A percentile compares a stretch with the other conserved stretches of the same genome.
These are phyloP conservation scores for Pelusios castaneus DNA, from an alignment of 2,113 vertebrate genomes.

Conservation along the genomic window DNA sequence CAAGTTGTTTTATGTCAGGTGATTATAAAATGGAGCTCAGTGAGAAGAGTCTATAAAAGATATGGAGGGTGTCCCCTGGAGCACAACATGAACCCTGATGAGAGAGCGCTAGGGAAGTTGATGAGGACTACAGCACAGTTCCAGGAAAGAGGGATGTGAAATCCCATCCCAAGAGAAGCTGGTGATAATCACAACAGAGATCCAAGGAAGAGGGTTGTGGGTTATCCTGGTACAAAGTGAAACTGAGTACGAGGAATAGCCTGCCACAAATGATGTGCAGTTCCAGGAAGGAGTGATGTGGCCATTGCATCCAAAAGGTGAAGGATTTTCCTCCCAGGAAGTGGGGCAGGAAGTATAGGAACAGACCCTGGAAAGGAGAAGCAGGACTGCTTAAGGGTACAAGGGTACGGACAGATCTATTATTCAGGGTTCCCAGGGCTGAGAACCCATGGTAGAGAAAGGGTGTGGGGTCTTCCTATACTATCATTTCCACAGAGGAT, in stretches of 20 bases:
- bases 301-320: background rate
- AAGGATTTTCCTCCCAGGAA: background rate
- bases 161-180: background rate
- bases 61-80: background rate
- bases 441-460: accelerated
- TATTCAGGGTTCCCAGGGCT: background rate
- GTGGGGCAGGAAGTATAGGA: background rate
- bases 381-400: background rate
- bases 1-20: background rate
- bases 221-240: background rate
- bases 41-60: background rate
- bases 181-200: background rate
- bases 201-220: background rate
- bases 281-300: background rate
- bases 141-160: background rate
- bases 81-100: background rate
- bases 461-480: background rate
- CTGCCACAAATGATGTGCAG: background rate
- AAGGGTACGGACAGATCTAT: background rate
- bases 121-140: background rate
- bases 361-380: accelerated
- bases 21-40: background rate
- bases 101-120: background rate
- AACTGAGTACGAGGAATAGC: background rate
- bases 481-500: background rate